These are phyloP conservation scores for Bubo blakistoni DNA, from an alignment of 2,113 vertebrate genomes.

Conservation along the genomic window DNA sequence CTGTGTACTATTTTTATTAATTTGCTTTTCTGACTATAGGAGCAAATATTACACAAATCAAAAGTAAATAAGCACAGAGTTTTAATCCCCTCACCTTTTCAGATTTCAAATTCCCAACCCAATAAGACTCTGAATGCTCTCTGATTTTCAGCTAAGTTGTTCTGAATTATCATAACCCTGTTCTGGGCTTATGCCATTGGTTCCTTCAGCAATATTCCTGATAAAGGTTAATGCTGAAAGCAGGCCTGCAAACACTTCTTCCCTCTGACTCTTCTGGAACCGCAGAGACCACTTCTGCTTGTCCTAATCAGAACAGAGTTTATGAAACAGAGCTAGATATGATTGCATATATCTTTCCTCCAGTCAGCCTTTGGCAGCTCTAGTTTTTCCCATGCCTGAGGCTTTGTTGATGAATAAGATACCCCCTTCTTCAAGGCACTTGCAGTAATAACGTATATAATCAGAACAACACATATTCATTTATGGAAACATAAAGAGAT, in stretches of 20 bases:
- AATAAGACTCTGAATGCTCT: neutral
- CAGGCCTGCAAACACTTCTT: neutral
- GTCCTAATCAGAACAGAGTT: neutral
- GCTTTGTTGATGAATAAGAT: neutral
- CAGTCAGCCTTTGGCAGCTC: neutral
- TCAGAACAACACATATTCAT: neutral
- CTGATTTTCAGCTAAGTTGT: neutral
- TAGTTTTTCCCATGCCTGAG: neutral
- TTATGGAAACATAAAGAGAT: neutral
- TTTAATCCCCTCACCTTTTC: neutral
- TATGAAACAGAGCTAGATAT: neutral
- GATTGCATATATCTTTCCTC: neutral
- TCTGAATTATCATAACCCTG: neutral
- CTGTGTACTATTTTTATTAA: conserved; percentile 20
- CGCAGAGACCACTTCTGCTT: neutral
- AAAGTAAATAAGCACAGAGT: neutral
- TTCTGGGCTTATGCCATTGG: neutral
- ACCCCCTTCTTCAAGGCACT: neutral
- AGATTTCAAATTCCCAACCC: neutral
- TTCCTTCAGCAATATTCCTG: neutral
- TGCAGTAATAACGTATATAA: neutral
- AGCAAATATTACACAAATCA: conserved; percentile 22
- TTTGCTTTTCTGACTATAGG: neutral
- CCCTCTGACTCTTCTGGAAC: neutral
- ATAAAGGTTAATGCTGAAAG: neutral